Conservation (phyloP, 2,113 vertebrate genomes). For the Silurus glanis region DNA sequence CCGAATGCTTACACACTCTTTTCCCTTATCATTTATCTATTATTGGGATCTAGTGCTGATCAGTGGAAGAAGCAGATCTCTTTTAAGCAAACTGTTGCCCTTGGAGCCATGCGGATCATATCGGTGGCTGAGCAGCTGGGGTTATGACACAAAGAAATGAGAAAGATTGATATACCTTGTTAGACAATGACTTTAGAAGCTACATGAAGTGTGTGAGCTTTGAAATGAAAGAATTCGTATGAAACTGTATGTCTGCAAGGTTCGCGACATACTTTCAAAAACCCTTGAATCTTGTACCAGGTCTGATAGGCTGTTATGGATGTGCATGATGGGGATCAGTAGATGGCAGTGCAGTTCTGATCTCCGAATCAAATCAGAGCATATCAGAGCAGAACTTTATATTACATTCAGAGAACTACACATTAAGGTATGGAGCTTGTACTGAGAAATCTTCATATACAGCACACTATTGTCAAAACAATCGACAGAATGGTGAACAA, state of each 20-base stretch:
- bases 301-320: neutral
- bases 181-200: neutral
- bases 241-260: neutral
- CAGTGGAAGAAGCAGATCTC: neutral
- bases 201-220: neutral
- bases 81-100: neutral
- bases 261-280: neutral
- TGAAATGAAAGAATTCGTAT: neutral
- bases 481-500: too few species aligned
- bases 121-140: too few species aligned
- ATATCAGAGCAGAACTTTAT: neutral
- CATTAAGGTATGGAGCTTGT: neutral
- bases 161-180: constrained; percentile 2
- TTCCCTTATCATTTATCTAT: neutral
- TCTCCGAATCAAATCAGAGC: neutral
- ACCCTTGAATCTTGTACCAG: neutral
- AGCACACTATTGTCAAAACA: neutral
- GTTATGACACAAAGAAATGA: too few species aligned
- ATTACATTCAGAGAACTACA: neutral
- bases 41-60: neutral
- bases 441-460: neutral
- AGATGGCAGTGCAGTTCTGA: constrained; percentile 41
- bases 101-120: too few species aligned
- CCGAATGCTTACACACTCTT: neutral
- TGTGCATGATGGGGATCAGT: constrained; percentile 19